phyloP scores from a whole-genome alignment of 2,113 vertebrate species.

The Tetrao urogallus region DNA sequence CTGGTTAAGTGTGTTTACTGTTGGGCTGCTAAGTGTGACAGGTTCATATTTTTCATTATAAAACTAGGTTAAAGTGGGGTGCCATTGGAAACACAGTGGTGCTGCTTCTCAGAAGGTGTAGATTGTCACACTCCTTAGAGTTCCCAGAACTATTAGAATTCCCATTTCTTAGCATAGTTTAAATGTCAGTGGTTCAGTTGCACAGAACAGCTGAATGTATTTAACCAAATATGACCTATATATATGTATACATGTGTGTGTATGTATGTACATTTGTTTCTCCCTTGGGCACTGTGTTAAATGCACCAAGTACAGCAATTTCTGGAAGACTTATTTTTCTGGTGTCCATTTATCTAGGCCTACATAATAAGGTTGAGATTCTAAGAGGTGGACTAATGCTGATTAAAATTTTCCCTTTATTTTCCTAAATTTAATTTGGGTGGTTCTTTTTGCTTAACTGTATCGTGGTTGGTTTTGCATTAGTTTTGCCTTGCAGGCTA shows the following conservation, averaged over 20 bases:
- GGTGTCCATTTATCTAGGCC: neutral
- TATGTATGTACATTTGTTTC: neutral
- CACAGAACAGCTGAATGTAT: neutral
- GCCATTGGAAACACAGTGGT: neutral
- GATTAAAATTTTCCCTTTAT: neutral
- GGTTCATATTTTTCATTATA: neutral
- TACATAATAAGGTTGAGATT: neutral
- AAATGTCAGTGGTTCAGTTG: neutral
- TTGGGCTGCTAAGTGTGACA: neutral
- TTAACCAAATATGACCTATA: neutral
- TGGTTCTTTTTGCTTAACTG: neutral
- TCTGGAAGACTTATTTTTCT: neutral
- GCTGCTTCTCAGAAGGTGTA: neutral
- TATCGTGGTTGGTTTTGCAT: neutral
- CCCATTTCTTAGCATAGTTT: neutral
- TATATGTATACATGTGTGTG: too few species aligned
- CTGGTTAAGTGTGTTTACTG: neutral
- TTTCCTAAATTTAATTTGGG: neutral
- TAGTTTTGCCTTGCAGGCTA: neutral
- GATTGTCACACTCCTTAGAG: neutral
- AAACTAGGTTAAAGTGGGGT: neutral
- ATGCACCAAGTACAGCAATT: neutral
- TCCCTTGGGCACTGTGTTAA: neutral
- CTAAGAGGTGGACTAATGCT: neutral
- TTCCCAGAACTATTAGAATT: neutral